These are phyloP conservation scores for Rhopilema esculentum DNA, from an alignment of 30 jellyfish, hydroid and myxozoan genomes.

Conservation along the genomic window DNA sequence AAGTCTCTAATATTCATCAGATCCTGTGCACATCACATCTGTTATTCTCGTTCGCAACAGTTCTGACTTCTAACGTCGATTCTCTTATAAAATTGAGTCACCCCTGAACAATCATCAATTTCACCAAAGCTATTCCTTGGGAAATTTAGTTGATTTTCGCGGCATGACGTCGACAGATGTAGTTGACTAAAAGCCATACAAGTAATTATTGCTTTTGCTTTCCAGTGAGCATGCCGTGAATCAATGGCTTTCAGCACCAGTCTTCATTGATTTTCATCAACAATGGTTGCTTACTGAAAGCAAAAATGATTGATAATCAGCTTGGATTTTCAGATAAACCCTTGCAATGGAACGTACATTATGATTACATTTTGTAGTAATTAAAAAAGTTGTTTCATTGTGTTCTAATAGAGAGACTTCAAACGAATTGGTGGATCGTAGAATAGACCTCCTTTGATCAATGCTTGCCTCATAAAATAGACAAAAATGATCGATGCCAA, in stretches of 20 bases:
- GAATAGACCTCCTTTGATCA: too few relatives aligned
- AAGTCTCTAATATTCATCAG: too few relatives aligned
- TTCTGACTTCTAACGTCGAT: too few relatives aligned
- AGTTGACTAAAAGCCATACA: neutral
- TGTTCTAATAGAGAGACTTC: too few relatives aligned
- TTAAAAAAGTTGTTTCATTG: too few relatives aligned
- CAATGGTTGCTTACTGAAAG: slow-evolving; percentile 68
- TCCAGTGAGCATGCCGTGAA: neutral
- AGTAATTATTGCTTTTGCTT: neutral
- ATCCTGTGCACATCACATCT: too few relatives aligned
- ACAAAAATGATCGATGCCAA: too few relatives aligned
- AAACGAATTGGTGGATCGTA: too few relatives aligned
- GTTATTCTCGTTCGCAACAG: neutral
- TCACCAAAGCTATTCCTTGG: neutral
- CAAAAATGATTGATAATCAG: neutral
- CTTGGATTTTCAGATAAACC: neutral
- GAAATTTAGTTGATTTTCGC: neutral
- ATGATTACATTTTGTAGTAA: too few relatives aligned
- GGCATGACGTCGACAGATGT: neutral
- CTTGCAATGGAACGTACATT: neutral
- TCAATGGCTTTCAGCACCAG: slow-evolving; percentile 48
- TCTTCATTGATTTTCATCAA: slow-evolving; percentile 53
- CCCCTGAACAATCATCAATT: neutral
- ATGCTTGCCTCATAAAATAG: too few relatives aligned
- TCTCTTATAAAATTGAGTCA: too few relatives aligned